Evolutionary conservation across 1,140 invertebrate genomes (phyloP).

Genomic region (Campoletis sonorensis): DNA sequence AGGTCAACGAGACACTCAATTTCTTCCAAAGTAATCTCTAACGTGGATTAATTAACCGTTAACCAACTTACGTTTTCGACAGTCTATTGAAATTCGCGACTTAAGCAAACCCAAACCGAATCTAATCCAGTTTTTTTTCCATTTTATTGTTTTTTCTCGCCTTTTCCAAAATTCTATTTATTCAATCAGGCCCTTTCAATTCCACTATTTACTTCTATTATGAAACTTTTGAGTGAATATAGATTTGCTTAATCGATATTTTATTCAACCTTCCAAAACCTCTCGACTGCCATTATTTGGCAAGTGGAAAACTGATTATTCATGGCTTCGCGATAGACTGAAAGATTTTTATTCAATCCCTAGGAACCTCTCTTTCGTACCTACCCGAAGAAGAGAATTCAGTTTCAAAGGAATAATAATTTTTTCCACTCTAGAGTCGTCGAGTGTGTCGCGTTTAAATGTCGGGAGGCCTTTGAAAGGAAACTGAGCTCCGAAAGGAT

Average conservation of each 20-base stretch:
- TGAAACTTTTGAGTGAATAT: slow-evolving; percentile 21
- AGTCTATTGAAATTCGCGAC: slow-evolving; percentile 26
- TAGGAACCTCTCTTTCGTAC: neutral
- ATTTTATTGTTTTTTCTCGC: no score
- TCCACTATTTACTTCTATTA: neutral
- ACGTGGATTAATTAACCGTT: neutral
- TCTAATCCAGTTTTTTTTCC: no score
- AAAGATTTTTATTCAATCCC: slow-evolving; percentile 32
- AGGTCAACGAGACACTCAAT: slow-evolving; percentile 31
- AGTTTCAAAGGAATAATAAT: slow-evolving; percentile 45
- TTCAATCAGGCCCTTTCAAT: neutral
- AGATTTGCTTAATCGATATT: slow-evolving; percentile 21
- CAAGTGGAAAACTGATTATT: slow-evolving; percentile 38
- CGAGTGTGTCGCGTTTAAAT: slow-evolving; percentile 39
- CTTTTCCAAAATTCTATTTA: neutral
- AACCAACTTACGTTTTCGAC: neutral
- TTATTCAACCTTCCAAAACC: slow-evolving; percentile 17
- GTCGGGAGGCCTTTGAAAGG: slow-evolving; percentile 29
- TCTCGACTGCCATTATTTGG: slow-evolving; percentile 21
- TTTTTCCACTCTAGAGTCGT: slow-evolving; percentile 36
- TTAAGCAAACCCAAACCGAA: no score
- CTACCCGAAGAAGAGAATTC: slow-evolving; percentile 21
- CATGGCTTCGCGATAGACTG: slow-evolving; percentile 10
- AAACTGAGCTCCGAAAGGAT: slow-evolving; percentile 14
- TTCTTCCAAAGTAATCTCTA: neutral